Evolutionary conservation across 2,888 invertebrate species (phyloP), one percentile per base, ranked within the genome.

Genomic region (Mantis religiosa): DNA sequence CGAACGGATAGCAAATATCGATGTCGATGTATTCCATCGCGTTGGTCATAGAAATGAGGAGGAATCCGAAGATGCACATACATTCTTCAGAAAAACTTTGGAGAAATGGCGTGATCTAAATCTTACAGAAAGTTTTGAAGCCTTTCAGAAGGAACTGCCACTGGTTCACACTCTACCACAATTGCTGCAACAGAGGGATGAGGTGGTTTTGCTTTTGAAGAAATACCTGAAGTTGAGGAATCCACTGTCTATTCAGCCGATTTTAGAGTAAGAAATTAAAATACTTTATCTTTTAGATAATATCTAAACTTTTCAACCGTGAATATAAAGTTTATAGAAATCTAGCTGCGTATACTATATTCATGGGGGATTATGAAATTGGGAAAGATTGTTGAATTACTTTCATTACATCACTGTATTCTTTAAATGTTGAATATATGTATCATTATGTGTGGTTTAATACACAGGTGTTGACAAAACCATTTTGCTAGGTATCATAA

Each of bases 81-180:
- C 98, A 0, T 96, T 96, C 92, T 98, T 99, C 92, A 95, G 96
- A 91, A 95, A 97, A 92, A 95, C 97, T 0, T 93, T 98, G 30
- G 95, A 96, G 90, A 98, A 98, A 94, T 99, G 98, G 98, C 95
- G 96, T 92, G 97, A 96, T 3, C 94, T 98, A 30, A 98, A 99
- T 93, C 94, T 98, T 90, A 97, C 98, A 0, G 96, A 97, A 91
- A 96, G 97, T 92, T 98, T 96, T 93, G 95, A 95, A 85, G 94
- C 95, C 88, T 97, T 99, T 91, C 95, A 96, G 90, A 96, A 95
- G 91, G 96, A 97, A 92, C 95, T 98, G 4, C 95, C 95, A 90
- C 94, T 95, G 83, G 95, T 97, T 90, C 92, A 93, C 90, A 98
- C 97, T 1, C 95, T 98, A 89, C 96, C 98, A 0, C 98, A 99